Percentiles rank a stretch among this genome's conserved stretches.
These are phyloP conservation scores for Struthio camelus DNA, from an alignment of 2,113 vertebrate species.

Conservation along the genomic window DNA sequence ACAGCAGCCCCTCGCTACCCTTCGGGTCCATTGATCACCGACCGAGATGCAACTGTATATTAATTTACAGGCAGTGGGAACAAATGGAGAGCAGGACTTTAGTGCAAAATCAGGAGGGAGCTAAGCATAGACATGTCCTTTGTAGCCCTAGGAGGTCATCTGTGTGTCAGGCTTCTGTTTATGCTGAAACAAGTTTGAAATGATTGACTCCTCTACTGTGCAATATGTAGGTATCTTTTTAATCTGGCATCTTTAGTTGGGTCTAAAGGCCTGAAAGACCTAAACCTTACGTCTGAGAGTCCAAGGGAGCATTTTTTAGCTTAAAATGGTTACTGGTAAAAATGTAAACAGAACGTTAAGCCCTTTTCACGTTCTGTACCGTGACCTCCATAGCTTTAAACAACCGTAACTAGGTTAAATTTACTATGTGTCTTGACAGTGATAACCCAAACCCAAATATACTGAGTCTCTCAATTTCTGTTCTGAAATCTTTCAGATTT, in stretches of 20 bases:
- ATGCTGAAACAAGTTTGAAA: not conserved
- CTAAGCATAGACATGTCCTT: not conserved
- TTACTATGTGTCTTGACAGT: not conserved
- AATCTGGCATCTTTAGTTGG: not conserved
- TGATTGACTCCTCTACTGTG: fast-evolving
- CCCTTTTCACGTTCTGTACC: not conserved
- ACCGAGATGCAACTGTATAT: not conserved
- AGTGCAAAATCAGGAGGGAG: not conserved
- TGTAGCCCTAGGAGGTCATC: not conserved
- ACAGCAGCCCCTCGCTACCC: not conserved
- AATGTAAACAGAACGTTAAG: not conserved
- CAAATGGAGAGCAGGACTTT: not conserved
- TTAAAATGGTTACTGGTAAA: not conserved
- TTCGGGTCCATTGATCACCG: not conserved
- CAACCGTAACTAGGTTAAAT: not conserved
- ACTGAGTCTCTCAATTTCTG: not conserved
- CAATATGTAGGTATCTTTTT: not conserved
- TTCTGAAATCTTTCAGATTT: not conserved
- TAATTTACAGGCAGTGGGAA: not conserved
- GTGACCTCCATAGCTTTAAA: not conserved
- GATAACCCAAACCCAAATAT: not conserved
- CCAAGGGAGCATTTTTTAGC: not conserved
- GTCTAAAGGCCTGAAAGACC: not conserved
- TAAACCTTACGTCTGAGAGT: not conserved
- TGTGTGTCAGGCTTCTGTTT: not conserved